phyloP scores from a whole-genome alignment of 2,888 invertebrate species.

The Opisthograptis luteolata region DNA sequence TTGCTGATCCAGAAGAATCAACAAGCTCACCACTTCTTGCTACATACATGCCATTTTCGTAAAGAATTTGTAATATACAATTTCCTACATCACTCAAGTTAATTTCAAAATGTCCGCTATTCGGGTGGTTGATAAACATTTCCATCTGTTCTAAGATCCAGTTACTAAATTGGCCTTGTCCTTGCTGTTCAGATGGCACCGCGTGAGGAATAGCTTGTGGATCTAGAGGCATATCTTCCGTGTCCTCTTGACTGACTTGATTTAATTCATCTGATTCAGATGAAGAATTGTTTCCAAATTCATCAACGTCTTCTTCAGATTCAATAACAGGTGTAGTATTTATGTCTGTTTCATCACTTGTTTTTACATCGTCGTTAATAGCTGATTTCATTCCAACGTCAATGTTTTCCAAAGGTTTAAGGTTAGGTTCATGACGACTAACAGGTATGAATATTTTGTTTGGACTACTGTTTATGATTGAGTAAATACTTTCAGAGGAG shows the following conservation, averaged over 20 bases:
- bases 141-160: slow-evolving; percentile 43
- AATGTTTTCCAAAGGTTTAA: neutral
- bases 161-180: neutral
- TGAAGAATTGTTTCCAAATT: neutral
- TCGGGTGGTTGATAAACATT: slow-evolving; percentile 32
- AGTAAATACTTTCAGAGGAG: slow-evolving; percentile 27
- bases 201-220: neutral
- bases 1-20: slow-evolving; percentile 45
- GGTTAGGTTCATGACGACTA: neutral
- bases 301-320: neutral
- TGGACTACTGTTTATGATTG: slow-evolving; percentile 31
- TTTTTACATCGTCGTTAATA: neutral
- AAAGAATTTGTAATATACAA: slow-evolving; percentile 48
- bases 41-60: slow-evolving; percentile 49
- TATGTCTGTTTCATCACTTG: neutral
- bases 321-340: neutral
- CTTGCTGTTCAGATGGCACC: neutral
- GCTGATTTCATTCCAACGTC: neutral
- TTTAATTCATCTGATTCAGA: neutral
- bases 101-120: slow-evolving; percentile 8
- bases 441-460: neutral
- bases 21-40: slow-evolving; percentile 43
- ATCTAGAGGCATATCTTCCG: neutral
- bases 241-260: neutral
- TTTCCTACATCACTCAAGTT: slow-evolving; percentile 43